Percentiles rank a stretch among this genome's conserved stretches.
These are phyloP conservation scores for Drosophila kuntzei DNA, from an alignment of 2,888 invertebrate species.

Conservation along the genomic window DNA sequence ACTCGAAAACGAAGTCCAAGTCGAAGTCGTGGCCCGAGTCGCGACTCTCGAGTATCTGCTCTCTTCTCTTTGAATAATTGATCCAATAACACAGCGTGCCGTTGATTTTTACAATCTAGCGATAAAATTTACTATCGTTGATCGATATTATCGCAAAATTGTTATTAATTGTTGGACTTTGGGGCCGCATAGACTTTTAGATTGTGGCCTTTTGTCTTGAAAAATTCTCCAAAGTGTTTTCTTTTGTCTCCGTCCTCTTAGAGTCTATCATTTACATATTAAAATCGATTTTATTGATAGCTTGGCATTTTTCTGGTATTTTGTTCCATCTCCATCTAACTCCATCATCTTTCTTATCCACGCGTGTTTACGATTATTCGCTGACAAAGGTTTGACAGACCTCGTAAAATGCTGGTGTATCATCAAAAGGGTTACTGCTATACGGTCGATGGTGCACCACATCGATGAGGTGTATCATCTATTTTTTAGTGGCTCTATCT, in stretches of 20 bases:
- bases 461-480: conserved; percentile 15
- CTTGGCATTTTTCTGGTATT: conserved; percentile 71
- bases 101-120: conserved; percentile 78
- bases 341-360: conserved; percentile 34
- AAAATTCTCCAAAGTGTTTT: conserved; percentile 51
- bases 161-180: conserved; percentile 67
- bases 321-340: conserved; percentile 41
- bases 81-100: conserved; percentile 74
- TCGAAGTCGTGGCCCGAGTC: conserved; percentile 3
- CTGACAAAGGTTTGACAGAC: conserved; percentile 59
- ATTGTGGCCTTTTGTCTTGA: conserved; percentile 20
- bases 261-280: conserved; percentile 66
- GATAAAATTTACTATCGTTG: conserved; percentile 73
- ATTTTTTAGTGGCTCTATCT: background rate
- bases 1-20: conserved; percentile 5
- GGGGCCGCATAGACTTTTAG: conserved; percentile 7
- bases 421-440: conserved; percentile 65
- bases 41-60: conserved; percentile 13
- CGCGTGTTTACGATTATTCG: conserved; percentile 56
- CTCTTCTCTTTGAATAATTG: conserved; percentile 63
- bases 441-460: conserved; percentile 5
- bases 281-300: conserved; percentile 68
- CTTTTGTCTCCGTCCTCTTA: conserved; percentile 42
- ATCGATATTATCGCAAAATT: conserved; percentile 79
- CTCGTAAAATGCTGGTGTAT: conserved; percentile 53